These are phyloP conservation scores for Thereva unica DNA, from an alignment of 2,888 invertebrate genomes.

Conservation along the genomic window DNA sequence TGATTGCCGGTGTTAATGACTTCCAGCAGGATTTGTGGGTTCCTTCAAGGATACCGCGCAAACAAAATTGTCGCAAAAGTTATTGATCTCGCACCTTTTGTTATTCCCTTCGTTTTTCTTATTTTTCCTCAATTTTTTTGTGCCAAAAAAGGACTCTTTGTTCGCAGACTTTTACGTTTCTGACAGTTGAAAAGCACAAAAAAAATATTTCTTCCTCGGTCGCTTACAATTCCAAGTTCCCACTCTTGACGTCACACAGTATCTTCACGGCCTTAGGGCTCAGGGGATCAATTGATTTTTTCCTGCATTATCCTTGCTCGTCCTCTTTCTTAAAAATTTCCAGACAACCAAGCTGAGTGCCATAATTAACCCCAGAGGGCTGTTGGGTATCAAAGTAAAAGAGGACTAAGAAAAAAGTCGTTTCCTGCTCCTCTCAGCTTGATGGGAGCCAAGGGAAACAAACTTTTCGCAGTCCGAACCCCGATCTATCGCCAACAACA, in stretches of 20 bases:
- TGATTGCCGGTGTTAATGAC: slow-evolving; percentile 52
- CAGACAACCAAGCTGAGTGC: slow-evolving; percentile 34
- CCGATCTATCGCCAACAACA: too few species aligned
- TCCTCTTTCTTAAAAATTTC: slow-evolving; percentile 27
- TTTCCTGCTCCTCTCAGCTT: slow-evolving; percentile 17
- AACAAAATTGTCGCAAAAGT: slow-evolving; percentile 24
- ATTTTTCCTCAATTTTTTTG: background rate
- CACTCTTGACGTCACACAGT: background rate
- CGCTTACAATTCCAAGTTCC: background rate
- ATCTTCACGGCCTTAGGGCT: slow-evolving; percentile 13
- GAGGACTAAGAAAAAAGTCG: slow-evolving; percentile 13
- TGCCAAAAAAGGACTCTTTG: slow-evolving; percentile 21
- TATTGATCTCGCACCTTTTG: slow-evolving; percentile 21
- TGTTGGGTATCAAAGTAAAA: slow-evolving; percentile 17
- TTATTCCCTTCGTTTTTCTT: background rate
- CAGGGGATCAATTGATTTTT: slow-evolving; percentile 31
- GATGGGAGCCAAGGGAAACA: slow-evolving; percentile 18
- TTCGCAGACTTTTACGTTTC: slow-evolving; percentile 29
- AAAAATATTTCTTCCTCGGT: slow-evolving; percentile 5
- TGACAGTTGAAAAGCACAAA: slow-evolving; percentile 12
- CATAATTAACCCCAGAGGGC: slow-evolving; percentile 35
- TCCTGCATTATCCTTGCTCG: slow-evolving; percentile 11
- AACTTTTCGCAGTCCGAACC: background rate
- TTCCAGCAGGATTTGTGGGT: slow-evolving; percentile 50
- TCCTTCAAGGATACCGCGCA: slow-evolving; percentile 48